Conservation (phyloP, 2,888 invertebrate species). For the Xestia ashworthii region DNA sequence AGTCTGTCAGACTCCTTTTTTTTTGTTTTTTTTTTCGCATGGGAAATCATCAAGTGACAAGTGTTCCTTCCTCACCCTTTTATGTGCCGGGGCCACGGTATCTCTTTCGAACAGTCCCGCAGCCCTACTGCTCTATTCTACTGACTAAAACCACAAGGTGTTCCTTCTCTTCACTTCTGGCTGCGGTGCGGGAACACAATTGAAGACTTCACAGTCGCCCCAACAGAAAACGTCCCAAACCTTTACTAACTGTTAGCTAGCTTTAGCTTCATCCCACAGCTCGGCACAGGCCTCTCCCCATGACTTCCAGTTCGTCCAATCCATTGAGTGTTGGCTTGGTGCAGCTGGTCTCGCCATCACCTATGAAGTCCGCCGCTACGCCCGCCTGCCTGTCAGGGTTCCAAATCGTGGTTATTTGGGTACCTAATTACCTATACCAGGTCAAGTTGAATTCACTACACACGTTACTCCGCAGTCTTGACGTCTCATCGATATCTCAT, state of each 20-base stretch:
- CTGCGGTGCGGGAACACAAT: too few relatives aligned
- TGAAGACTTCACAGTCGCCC: too few relatives aligned
- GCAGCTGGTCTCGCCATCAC: not conserved
- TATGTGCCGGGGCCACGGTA: too few relatives aligned
- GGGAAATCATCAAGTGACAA: too few relatives aligned
- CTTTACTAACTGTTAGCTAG: not conserved
- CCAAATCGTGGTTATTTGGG: not conserved
- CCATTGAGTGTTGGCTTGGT: not conserved
- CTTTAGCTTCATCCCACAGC: not conserved
- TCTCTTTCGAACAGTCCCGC: too few relatives aligned
- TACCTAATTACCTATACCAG: not conserved
- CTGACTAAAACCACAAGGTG: too few relatives aligned
- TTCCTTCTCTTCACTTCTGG: too few relatives aligned
- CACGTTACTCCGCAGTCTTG: accelerated
- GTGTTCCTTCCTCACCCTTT: too few relatives aligned
- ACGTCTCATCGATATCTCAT: not conserved
- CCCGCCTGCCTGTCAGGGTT: not conserved
- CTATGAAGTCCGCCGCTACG: not conserved
- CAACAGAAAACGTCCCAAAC: not conserved
- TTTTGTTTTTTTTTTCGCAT: too few relatives aligned
- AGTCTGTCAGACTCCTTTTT: too few relatives aligned
- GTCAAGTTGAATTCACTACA: not conserved
- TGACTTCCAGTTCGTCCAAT: not conserved
- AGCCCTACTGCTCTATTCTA: too few relatives aligned
- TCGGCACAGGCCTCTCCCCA: not conserved